These are phyloP conservation scores for Blastobasis adustella DNA, from an alignment of 2,888 invertebrate genomes.

Conservation along the genomic window DNA sequence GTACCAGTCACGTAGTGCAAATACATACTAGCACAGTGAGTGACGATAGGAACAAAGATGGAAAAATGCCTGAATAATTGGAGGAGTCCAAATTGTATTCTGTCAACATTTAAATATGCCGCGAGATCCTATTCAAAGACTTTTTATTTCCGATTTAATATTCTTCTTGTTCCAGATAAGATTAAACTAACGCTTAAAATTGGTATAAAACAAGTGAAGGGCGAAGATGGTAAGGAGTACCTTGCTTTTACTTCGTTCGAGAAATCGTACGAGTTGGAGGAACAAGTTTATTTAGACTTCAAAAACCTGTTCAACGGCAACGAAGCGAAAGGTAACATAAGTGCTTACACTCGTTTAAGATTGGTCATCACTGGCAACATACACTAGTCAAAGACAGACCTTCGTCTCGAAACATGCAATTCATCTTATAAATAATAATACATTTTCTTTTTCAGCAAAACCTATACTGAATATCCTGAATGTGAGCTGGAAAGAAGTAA, in stretches of 20 bases:
- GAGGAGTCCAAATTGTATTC: too few species aligned
- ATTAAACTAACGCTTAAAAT: constrained; percentile 12
- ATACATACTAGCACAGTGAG: too few species aligned
- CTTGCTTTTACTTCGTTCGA: constrained; percentile 28
- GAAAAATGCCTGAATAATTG: too few species aligned
- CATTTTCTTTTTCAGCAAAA: constrained; percentile 24
- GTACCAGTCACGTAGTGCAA: too few species aligned
- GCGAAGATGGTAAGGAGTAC: constrained; percentile 23
- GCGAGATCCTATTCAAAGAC: too few species aligned
- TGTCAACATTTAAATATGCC: too few species aligned
- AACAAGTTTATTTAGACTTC: constrained; percentile 20
- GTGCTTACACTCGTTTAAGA: too few species aligned
- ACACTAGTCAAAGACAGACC: background rate
- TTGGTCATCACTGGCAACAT: too few species aligned
- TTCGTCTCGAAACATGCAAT: background rate
- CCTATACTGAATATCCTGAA: constrained; percentile 24
- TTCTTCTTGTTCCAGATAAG: constrained; percentile 25
- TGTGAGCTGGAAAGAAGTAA: constrained; percentile 24
- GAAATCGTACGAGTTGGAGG: constrained; percentile 23
- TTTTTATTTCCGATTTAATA: too few species aligned
- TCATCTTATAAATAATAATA: background rate
- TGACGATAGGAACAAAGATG: too few species aligned
- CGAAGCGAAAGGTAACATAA: constrained; percentile 20
- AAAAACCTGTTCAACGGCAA: constrained; percentile 33
- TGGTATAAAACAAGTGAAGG: constrained; percentile 16